Base-by-base conservation (phyloP, 92 coral and sea anemone species). In the Palythoa caribaeorum region DNA sequence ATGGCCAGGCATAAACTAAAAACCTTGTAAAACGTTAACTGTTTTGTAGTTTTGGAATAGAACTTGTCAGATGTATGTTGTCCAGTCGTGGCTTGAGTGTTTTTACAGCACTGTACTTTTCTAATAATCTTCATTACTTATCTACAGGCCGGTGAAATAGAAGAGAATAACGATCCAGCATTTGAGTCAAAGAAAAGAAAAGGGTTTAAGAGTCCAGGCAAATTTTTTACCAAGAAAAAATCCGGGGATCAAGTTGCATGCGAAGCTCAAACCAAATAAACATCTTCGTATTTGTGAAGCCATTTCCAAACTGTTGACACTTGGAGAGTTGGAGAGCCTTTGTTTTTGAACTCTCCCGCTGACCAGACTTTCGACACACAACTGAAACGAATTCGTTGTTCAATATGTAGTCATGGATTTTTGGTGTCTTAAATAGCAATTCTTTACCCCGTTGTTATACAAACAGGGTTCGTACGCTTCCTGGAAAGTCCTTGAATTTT, bases 201-300 rank as follows among this genome's bases (percentile, higher is more conserved):
- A 75, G 96, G 96, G 17, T 95, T 95, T 76, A 95, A 92, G 84
- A 93, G 98, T 84, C 98, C 98, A 28, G 98, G 98, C 15, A 95
- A 95, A 95, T 91, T 95, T 50, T 93, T 89, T 80, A 90, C 77
- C 81, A 91, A 90, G 88, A 74, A 78, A 71, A 88, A 90, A 54
- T 88, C 94, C 40, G 94, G 87, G 77, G 83, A 87, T 48, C 93
- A 79, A 66, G 44, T 68, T 14, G 87, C 84, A 9, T n/a, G 84
- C 79, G 84, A 86, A 86, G 40, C 74, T 73, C 87, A 66, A 88
- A 77, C 17, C 39, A 40, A 71, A 47, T 35, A 40, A 51, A 63
- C 57, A 73, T 79, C 53, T 21, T 47, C 44, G 65, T 40, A 14
- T 81, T 81, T 20, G 20, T 65, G 59, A 11, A 81, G 28, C 40